These are phyloP conservation scores for Anguilla marmorata DNA, from an alignment of 2,797 vertebrate genomes.

Conservation along the genomic window DNA sequence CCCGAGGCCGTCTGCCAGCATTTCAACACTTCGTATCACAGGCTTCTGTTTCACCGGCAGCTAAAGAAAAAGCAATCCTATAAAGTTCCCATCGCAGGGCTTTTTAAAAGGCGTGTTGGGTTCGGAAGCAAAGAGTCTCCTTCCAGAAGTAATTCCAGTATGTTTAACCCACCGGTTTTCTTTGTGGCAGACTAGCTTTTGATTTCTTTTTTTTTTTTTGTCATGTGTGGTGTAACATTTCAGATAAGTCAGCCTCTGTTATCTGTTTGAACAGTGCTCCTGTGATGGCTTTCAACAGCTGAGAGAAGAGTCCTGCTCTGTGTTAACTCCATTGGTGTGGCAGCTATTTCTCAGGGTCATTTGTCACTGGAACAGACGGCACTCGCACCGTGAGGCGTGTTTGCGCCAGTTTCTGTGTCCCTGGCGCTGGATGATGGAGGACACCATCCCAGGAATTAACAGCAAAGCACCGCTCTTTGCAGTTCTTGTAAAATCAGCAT, in stretches of 20 bases:
- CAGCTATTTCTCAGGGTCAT: not conserved
- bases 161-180: not conserved
- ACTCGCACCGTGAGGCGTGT: not conserved
- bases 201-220: not conserved
- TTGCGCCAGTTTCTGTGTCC: not conserved
- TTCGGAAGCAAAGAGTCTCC: not conserved
- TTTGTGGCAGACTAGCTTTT: not conserved
- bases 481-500: conserved; percentile 1
- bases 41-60: not conserved
- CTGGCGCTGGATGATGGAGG: not conserved
- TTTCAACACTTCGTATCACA: not conserved
- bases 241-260: not conserved
- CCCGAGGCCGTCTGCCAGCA: not conserved
- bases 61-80: not conserved
- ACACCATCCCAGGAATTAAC: not conserved
- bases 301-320: not conserved
- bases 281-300: not conserved
- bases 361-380: not conserved
- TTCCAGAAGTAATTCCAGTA: not conserved
- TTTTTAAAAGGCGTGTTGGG: not conserved
- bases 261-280: not conserved
- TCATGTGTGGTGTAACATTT: not conserved
- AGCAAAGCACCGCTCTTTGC: not conserved
- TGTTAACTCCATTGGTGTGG: not conserved
- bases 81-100: not conserved